Base-by-base conservation (phyloP, 1,140 invertebrate genomes). In the Zaprionus vittiger region DNA sequence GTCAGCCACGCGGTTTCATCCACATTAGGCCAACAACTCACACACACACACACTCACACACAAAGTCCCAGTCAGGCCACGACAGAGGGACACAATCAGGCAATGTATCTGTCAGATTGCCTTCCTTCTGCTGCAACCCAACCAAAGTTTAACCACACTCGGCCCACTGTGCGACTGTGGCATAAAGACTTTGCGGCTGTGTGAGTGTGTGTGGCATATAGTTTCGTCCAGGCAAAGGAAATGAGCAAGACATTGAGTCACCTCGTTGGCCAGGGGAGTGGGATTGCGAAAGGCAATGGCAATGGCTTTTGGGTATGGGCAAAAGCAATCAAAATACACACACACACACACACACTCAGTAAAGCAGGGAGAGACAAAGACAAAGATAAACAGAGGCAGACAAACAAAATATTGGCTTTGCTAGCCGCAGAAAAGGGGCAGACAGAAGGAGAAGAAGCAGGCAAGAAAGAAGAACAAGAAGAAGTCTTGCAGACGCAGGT, bases 211-310 rank as follows among this genome's bases (percentile, higher is more conserved):
- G 71, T 52, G 41, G 66, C 63, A 73, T 73, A 80, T 84, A 90
- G 84, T 89, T 83, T 84, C 70, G 71, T 55, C 71, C 65, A 83
- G 62, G 57, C 73, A 24, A 76, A 90, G 85, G 81, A 89, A 90
- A 89, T 89, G 85, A 90, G 81, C 85, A 85, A 89, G 84, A 90
- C 81, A 84, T 89, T 89, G 84, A 89, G 84, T 89, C 84, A 89
- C 85, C 84, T 90, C 75, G 38, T 66, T 22, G 47, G 22, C 52
- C 28, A 52, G 54, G 11, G 55, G 17, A 20, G 38, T 31, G 62
- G 31, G 64, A 41, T 3, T 34, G 31, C 31, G 64, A 34, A 56
- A 31, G 69, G 54, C 24, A 41, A 57, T 74, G 55, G 11, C 52
- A 74, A 66, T 82, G 73, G 72, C 77, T 38, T 15, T 20, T 11